A percentile compares a stretch with the other conserved stretches of the same genome.
These are phyloP conservation scores for Frieseomelitta varia DNA, from an alignment of 1,140 invertebrate genomes.

Conservation along the genomic window DNA sequence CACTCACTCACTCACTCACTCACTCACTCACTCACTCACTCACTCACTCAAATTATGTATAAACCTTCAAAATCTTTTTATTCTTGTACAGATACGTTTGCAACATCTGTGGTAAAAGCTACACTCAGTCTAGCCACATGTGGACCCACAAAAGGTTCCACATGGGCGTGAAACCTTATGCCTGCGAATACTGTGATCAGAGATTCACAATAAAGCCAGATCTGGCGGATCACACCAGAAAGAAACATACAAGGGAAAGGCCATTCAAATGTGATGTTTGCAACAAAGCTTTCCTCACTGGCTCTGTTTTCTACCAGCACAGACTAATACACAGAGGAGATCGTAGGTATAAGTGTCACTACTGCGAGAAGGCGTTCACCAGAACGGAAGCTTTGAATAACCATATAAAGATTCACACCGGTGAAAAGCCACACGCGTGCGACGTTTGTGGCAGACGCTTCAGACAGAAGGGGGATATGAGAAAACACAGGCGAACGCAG, in stretches of 20 bases:
- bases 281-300: constrained; percentile 88
- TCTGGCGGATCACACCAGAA: constrained; percentile 86
- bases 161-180: constrained; percentile 85
- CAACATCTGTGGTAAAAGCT: constrained; percentile 84
- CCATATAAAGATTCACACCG: constrained; percentile 87
- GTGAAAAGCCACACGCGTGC: constrained; percentile 87
- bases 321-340: constrained; percentile 91
- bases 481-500: constrained; percentile 84
- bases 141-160: constrained; percentile 85
- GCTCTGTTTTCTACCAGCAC: constrained; percentile 88
- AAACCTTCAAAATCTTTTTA: background rate
- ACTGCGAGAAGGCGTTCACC: constrained; percentile 84
- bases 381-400: constrained; percentile 84
- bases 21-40: too few relatives aligned
- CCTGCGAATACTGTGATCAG: constrained; percentile 84
- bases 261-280: constrained; percentile 88
- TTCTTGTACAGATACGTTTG: constrained; percentile 73
- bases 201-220: constrained; percentile 86
- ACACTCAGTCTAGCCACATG: constrained; percentile 84
- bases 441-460: constrained; percentile 86
- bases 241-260: constrained; percentile 86
- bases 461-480: constrained; percentile 84
- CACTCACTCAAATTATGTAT: background rate
- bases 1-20: too few relatives aligned
- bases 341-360: constrained; percentile 88